These are phyloP conservation scores for Meloidogyne hapla DNA, from an alignment of 1,140 invertebrate genomes.

Conservation along the genomic window DNA sequence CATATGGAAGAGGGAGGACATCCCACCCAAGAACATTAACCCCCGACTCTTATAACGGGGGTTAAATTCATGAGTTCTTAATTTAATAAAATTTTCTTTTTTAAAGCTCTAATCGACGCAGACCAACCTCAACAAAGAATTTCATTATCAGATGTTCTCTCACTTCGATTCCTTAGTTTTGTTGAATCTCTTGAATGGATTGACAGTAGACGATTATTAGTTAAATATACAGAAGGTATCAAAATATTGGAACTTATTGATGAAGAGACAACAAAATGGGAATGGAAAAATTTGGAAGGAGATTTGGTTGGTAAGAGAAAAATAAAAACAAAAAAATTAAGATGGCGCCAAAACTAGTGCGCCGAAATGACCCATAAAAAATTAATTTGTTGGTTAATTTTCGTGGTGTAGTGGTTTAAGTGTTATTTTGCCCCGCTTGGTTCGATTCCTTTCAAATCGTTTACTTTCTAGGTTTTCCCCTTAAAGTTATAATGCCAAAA, in stretches of 20 bases:
- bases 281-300: conserved; percentile 18
- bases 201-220: conserved; percentile 39
- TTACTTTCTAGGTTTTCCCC: no score
- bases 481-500: no score
- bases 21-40: no score
- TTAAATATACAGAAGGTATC: conserved; percentile 37
- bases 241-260: conserved; percentile 41
- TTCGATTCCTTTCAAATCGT: no score
- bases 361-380: no score
- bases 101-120: conserved; percentile 36
- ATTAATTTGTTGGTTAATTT: no score
- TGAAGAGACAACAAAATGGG: conserved; percentile 4
- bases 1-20: no score
- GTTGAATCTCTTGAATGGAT: conserved; percentile 52
- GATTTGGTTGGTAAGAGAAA: conserved; percentile 25
- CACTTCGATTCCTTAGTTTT: conserved; percentile 31
- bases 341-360: no score
- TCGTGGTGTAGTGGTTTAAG: no score
- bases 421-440: no score
- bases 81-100: not conserved
- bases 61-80: no score
- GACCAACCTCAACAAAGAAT: conserved; percentile 28
- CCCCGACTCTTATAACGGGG: no score
- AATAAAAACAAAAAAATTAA: not conserved
- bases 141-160: conserved; percentile 40